Conservation (phyloP, 2,797 vertebrate genomes). For the Vultur gryphus region DNA sequence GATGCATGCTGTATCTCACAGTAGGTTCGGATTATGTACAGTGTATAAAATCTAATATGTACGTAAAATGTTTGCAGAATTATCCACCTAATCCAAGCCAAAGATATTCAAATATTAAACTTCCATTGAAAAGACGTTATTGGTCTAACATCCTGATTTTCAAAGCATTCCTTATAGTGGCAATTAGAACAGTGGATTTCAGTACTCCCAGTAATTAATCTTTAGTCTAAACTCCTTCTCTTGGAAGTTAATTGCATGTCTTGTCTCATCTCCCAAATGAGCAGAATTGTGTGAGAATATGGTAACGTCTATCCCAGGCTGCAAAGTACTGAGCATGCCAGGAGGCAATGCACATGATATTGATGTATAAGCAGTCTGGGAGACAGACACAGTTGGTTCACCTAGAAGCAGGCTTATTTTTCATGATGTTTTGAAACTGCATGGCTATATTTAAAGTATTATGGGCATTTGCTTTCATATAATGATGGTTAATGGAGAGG, state of each 20-base stretch:
- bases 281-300: not conserved
- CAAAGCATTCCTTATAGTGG: not conserved
- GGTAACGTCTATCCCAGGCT: not conserved
- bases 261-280: not conserved
- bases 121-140: not conserved
- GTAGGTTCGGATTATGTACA: not conserved
- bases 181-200: not conserved
- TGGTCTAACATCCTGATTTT: not conserved
- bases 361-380: not conserved
- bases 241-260: not conserved
- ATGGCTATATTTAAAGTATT: not conserved
- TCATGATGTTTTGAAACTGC: not conserved
- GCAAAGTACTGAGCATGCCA: not conserved
- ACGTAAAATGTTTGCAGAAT: not conserved
- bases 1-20: not conserved
- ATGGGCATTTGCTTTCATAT: not conserved
- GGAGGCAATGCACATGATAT: accelerated
- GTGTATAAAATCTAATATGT: not conserved
- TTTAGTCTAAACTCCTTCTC: not conserved
- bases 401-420: not conserved
- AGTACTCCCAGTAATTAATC: not conserved
- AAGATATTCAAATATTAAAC: not conserved
- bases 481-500: not conserved
- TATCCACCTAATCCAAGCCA: not conserved
- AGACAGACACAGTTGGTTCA: not conserved